Conservation (phyloP, 30 jellyfish, hydroid and myxozoan genomes). For the Aurelia aurita region DNA sequence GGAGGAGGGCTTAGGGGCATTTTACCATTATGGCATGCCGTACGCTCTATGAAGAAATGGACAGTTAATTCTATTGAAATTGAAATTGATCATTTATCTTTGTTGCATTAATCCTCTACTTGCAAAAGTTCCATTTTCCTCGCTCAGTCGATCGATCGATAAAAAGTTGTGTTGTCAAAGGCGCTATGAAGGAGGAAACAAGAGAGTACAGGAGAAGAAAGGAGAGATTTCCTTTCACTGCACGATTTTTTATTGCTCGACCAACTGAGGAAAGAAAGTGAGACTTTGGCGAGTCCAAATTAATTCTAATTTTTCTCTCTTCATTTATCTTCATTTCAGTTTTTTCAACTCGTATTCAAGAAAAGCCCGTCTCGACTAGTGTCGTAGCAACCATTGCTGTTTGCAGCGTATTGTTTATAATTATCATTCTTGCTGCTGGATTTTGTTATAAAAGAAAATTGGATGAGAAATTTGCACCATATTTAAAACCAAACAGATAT, state of each 20-base stretch:
- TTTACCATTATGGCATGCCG: too few species aligned
- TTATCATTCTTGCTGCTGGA: slow-evolving; percentile 27
- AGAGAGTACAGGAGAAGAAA: too few species aligned
- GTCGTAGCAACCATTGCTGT: slow-evolving; percentile 68
- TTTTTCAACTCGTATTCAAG: neutral
- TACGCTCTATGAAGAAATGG: too few species aligned
- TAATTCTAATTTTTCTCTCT: neutral
- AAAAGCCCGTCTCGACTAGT: slow-evolving; percentile 40
- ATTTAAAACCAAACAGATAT: slow-evolving; percentile 76
- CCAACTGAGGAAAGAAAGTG: too few species aligned
- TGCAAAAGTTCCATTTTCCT: too few species aligned
- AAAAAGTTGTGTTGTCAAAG: too few species aligned
- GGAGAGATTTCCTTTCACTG: neutral
- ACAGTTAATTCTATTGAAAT: too few species aligned
- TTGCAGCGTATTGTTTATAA: slow-evolving; percentile 35
- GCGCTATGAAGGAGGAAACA: too few species aligned
- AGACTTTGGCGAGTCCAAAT: neutral
- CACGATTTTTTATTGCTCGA: neutral
- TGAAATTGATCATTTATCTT: too few species aligned
- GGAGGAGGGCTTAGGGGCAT: too few species aligned
- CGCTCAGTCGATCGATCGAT: too few species aligned
- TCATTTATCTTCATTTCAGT: slow-evolving; percentile 6
- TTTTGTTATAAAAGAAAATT: slow-evolving; percentile 66
- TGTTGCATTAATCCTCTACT: too few species aligned
- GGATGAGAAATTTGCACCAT: slow-evolving; percentile 83